Evolutionary conservation across 2,888 invertebrate species (phyloP), one percentile per base, ranked within the genome.

Genomic region (Ennomos fuscantarius): DNA sequence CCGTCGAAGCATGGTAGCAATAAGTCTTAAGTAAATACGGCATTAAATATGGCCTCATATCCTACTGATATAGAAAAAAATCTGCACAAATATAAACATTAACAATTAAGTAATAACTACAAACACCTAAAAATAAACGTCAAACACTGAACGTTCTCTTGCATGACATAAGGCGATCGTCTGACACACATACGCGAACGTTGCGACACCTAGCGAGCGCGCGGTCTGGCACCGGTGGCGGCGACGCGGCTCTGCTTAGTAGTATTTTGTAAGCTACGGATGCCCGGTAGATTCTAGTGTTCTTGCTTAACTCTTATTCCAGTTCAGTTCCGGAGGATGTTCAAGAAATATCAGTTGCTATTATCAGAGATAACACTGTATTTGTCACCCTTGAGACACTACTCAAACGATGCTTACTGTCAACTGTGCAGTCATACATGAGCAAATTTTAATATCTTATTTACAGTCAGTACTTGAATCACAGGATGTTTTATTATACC

Each of bases 101-200:
- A 46, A 47, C 42, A 41, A 33, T 47, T 43, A 37, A 47, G 39
- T 64, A 66, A 67, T 60, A 65, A 69, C 66, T 56, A 71, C 68
- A 72, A 69, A 60, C 69, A 70, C 66, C 64, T 66, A 65, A 62
- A 53, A 66, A 55, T 53, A 51, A 63, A 58, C 43, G 57, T 54
- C 50, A 51, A 56, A 11, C 35, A 45, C 56, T 52, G 62, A 55
- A 75, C 76, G 76, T 79, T 82, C 80, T 79, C 77, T 69, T 60
- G 66, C 79, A 72, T 77, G 79, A 81, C 81, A 79, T 78, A 81
- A 75, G 79, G 69, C 77, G 76, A 74, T 78, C 77, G 79, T 74
- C 75, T 87, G 87, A 88, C 88, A 87, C 73, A 87, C 82, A 86
- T 86, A 74, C 76, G 69, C 63, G 68, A 63, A 45, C 45, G 74